phyloP scores from a whole-genome alignment of 2,113 vertebrate species.

The Hydrochoerus hydrochaeris region DNA sequence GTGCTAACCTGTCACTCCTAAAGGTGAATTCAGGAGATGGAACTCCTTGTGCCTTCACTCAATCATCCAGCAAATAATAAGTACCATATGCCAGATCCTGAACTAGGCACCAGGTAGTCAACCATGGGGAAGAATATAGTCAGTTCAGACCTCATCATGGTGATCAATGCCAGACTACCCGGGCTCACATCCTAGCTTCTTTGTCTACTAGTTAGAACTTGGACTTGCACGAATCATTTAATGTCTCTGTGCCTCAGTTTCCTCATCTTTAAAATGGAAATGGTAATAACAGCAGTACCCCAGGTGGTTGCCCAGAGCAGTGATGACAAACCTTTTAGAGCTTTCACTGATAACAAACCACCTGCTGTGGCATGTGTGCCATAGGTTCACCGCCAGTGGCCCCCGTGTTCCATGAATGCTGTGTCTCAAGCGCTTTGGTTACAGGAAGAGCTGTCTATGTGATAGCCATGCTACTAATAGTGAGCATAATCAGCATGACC shows the following conservation, averaged over 20 bases:
- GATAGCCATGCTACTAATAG: background rate
- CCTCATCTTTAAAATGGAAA: background rate
- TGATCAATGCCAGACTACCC: background rate
- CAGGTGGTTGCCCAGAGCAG: background rate
- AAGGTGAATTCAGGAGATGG: background rate
- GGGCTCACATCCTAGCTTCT: background rate
- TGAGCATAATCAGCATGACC: background rate
- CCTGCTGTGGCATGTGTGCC: background rate
- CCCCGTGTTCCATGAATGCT: background rate
- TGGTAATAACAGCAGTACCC: background rate
- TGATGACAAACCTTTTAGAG: background rate
- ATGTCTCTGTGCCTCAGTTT: background rate
- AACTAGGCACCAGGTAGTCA: background rate
- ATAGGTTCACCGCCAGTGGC: background rate
- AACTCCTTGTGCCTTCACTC: background rate
- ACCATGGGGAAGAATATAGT: background rate
- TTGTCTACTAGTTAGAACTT: background rate
- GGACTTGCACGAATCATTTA: background rate
- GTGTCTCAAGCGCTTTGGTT: background rate
- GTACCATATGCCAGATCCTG: background rate
- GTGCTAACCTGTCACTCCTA: background rate
- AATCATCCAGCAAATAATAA: background rate
- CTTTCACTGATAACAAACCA: background rate
- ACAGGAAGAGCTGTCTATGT: rapidly evolving
- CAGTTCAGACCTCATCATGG: background rate